Evolutionary conservation across 2,888 invertebrate species (phyloP).

Genomic region (Apoderus coryli): DNA sequence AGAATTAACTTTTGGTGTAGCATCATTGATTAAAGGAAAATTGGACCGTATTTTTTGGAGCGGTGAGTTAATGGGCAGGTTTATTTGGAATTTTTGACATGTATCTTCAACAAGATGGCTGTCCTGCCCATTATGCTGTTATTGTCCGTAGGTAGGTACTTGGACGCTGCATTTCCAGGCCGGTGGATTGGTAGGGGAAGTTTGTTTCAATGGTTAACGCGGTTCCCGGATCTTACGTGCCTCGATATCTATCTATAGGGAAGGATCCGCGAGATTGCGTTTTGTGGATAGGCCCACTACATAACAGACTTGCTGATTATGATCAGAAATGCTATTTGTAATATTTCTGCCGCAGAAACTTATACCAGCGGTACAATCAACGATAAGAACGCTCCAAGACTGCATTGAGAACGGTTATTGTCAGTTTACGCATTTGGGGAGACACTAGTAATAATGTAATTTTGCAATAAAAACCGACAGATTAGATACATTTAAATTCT

Average conservation of each 20-base stretch:
- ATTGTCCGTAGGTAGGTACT: slow-evolving; percentile 1
- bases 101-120: too few relatives aligned
- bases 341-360: too few relatives aligned
- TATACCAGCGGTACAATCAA: too few relatives aligned
- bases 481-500: too few relatives aligned
- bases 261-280: neutral
- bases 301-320: too few relatives aligned
- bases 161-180: neutral
- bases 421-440: too few relatives aligned
- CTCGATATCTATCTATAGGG: slow-evolving; percentile 4
- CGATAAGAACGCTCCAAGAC: too few relatives aligned
- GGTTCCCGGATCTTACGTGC: slow-evolving; percentile 2
- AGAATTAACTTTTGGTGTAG: slow-evolving; percentile 3
- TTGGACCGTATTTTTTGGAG: slow-evolving; percentile 5
- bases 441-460: too few relatives aligned
- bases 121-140: too few relatives aligned
- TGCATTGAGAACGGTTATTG: too few relatives aligned
- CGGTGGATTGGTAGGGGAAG: slow-evolving; percentile 5
- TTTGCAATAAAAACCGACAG: too few relatives aligned
- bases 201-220: slow-evolving; percentile 2
- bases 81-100: neutral
- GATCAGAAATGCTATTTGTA: too few relatives aligned
- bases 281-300: neutral
- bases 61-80: neutral
- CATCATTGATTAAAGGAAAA: neutral